phyloP scores from a whole-genome alignment of 2,113 vertebrate species.

The Osmerus mordax region DNA sequence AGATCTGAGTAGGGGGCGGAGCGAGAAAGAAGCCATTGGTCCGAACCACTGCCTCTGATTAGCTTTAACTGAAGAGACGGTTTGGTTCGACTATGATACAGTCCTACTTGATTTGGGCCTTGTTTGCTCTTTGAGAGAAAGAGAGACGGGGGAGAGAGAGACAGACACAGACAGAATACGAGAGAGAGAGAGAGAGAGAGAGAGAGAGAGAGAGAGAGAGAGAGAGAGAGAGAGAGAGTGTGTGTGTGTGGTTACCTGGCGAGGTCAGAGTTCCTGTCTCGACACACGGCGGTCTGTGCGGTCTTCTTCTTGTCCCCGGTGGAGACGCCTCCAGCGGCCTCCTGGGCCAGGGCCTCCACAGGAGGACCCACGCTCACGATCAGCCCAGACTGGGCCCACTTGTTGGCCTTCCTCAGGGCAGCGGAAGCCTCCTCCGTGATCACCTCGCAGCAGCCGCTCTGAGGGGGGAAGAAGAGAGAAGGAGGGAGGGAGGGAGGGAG shows the following conservation, averaged over 20 bases:
- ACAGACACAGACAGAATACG: too few relatives aligned
- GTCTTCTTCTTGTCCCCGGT: conserved; percentile 97
- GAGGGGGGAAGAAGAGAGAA: conserved; percentile 6
- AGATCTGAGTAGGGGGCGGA: conserved; percentile 67
- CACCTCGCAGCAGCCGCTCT: conserved; percentile 95
- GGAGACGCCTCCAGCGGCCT: conserved; percentile 81
- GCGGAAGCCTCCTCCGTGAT: conserved; percentile 92
- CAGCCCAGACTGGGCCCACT: conserved; percentile 97
- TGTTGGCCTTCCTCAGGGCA: conserved; percentile 92
- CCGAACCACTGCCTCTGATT: background rate
- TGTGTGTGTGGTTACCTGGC: conserved; percentile 74
- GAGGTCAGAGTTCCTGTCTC: conserved; percentile 92
- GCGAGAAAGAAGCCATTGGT: background rate
- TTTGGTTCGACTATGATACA: background rate
- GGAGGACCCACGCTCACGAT: conserved; percentile 95
- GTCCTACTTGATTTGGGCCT: background rate
- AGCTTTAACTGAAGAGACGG: background rate
- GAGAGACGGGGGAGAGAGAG: background rate
- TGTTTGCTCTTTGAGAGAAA: background rate
- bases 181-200: background rate
- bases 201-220: background rate
- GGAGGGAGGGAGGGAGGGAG: background rate
- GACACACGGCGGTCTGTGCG: conserved; percentile 89
- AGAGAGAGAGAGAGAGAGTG: background rate
- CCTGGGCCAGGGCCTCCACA: conserved; percentile 78